Percentiles rank a stretch among this genome's conserved stretches.
Evolutionary conservation across 2,888 invertebrate species (phyloP).

Genomic region (Dryocosmus kuriphilus): DNA sequence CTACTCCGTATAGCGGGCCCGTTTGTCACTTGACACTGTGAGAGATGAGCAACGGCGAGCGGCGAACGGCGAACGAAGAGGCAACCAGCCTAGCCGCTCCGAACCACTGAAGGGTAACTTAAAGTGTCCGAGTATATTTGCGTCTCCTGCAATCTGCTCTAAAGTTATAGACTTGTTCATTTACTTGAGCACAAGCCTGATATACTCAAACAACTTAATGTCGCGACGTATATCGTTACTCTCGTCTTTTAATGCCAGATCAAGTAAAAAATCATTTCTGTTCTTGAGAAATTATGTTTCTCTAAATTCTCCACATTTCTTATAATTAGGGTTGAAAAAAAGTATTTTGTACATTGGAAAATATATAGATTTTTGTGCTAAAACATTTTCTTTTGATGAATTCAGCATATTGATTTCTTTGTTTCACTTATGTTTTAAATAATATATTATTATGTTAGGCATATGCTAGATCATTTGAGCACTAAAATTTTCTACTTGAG

Average conservation of each 20-base stretch:
- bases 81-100: constrained; percentile 47
- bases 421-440: no score
- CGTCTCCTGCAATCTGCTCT: constrained; percentile 62
- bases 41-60: constrained; percentile 64
- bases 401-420: no score
- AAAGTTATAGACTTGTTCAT: constrained; percentile 68
- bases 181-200: constrained; percentile 40
- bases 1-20: constrained; percentile 73
- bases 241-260: not conserved
- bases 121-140: constrained; percentile 67
- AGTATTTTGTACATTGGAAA: no score
- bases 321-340: no score
- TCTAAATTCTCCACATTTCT: no score
- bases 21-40: constrained; percentile 77
- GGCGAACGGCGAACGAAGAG: constrained; percentile 50
- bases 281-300: no score
- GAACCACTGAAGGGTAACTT: constrained; percentile 53
- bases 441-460: no score
- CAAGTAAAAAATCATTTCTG: no score
- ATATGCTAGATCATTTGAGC: no score
- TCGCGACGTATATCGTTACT: not conserved
- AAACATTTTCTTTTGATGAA: no score
- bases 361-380: no score
- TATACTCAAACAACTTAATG: constrained; percentile 32
- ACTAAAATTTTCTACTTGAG: no score